These are phyloP conservation scores for Cephus nigrinus DNA, from an alignment of 2,888 invertebrate species.

Conservation along the genomic window DNA sequence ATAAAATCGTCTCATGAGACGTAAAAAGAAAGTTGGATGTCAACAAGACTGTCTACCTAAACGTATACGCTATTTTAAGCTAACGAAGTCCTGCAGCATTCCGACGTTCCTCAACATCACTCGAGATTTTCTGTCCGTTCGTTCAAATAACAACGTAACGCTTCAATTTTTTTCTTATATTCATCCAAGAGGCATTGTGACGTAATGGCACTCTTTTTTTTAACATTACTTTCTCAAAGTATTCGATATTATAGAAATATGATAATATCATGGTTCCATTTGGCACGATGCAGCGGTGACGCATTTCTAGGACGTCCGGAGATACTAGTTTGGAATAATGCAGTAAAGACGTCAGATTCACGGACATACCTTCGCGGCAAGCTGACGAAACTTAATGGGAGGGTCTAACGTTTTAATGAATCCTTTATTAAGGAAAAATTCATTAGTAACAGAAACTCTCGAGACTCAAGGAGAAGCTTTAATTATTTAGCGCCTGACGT, in stretches of 20 bases:
- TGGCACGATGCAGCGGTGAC: not conserved
- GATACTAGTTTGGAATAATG: not conserved
- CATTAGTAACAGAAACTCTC: not conserved
- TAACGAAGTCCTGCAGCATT: not conserved
- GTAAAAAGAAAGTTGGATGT: not conserved
- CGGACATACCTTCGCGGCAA: not conserved
- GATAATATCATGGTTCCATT: not conserved
- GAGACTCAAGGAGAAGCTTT: not conserved
- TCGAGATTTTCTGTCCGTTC: not conserved
- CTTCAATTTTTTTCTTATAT: not conserved
- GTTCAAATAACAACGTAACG: too few relatives aligned
- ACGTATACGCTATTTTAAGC: not conserved
- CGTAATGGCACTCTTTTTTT: not conserved
- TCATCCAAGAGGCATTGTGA: not conserved
- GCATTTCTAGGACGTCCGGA: not conserved
- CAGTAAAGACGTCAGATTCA: not conserved
- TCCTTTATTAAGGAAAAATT: not conserved
- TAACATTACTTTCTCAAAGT: not conserved
- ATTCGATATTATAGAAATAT: too few relatives aligned
- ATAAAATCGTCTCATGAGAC: not conserved
- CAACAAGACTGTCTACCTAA: not conserved
- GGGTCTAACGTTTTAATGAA: not conserved
- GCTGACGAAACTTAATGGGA: not conserved
- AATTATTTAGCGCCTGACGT: not conserved
- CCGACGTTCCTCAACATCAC: not conserved